Percentiles rank a stretch among this genome's conserved stretches.
phyloP scores from a whole-genome alignment of 1,140 invertebrate species.

The Whitmania pigra region DNA sequence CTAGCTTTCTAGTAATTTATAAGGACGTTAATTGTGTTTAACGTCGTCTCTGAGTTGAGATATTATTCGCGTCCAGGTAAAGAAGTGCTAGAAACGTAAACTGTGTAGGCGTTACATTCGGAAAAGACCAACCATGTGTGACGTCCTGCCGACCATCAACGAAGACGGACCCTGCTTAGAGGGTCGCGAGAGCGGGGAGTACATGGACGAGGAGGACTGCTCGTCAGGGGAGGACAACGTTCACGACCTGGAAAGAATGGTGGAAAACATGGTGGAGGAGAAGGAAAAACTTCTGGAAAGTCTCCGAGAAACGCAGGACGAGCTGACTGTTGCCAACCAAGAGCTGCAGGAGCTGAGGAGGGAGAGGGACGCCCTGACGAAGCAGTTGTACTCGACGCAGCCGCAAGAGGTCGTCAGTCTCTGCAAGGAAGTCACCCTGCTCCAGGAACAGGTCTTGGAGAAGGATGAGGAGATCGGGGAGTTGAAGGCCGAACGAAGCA shows the following conservation, averaged over 20 bases:
- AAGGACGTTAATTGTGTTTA: no score
- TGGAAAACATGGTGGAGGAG: constrained; percentile 19
- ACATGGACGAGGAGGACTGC: constrained; percentile 7
- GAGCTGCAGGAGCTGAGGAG: background rate
- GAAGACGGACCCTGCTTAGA: constrained; percentile 56
- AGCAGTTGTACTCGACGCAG: background rate
- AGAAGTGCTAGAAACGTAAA: no score
- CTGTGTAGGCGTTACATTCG: no score
- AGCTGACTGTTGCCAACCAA: background rate
- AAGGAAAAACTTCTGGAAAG: constrained; percentile 14
- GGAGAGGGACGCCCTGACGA: constrained; percentile 7
- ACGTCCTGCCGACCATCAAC: constrained; percentile 93
- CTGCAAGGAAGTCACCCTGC: background rate
- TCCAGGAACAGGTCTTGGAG: constrained; percentile 46
- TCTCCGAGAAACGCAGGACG: constrained; percentile 7
- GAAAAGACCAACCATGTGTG: constrained; percentile 57
- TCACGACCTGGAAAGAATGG: constrained; percentile 11
- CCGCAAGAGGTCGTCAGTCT: constrained; percentile 13
- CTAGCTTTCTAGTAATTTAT: no score
- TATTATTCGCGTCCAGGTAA: no score
- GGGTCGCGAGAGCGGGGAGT: background rate
- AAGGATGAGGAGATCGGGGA: constrained; percentile 96
- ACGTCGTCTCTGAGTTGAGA: no score
- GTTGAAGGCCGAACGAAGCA: constrained; percentile 97
- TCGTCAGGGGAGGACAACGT: constrained; percentile 6